Base-by-base conservation (phyloP, 2,113 vertebrate genomes). In the Trinectes maculatus region DNA sequence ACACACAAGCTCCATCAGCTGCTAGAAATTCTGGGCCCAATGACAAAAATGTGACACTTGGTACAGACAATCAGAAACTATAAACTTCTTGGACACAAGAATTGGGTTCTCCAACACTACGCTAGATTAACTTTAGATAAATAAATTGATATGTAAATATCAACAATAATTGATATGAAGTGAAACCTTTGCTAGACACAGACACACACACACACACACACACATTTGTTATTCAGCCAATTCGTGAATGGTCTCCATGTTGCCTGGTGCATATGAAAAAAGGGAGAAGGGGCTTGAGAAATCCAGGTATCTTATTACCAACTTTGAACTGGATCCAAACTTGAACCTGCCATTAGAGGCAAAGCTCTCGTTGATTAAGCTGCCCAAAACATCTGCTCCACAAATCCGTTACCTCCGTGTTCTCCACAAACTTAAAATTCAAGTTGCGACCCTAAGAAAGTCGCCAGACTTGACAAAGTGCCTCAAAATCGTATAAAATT, bases 11-110 rank as follows among this genome's bases (percentile, higher is more conserved):
- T 47, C 39, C 58, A 77, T 85, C 59, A 85, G 79, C 80, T 84
- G 82, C 74, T 73, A 29, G 56, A 33, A 79, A 76, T 79, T 79
- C 73, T 81, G 76, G 67, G 64, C 63, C 54, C 54, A 42, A 42
- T 84, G 74, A 82, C 77, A 84, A 80, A n/a, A 69, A 77, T 73
- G 33, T 42, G 58, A 70, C 84, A 80, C 61, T 74, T 74, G 73
- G 42, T 48, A 28, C 52, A 55, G 72, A 69, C 56, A 57, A 60
- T 66, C 56, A 77, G n/a, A n/a, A 57, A 48, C 34, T 53, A 37
- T 2, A 42, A 4, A 53, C 47, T 51, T 19, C 65, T 46, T n/a
- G 7, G 3, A 31, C 13, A 9, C 2, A 11, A n/a, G 18, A 26
- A 15, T 28, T 13, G 42, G 44, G 15, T 52, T 62, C 12, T 11